A percentile compares a stretch with the other conserved stretches of the same genome.
Evolutionary conservation across 2,113 vertebrate genomes (phyloP).

Genomic region (Marmota monax): DNA sequence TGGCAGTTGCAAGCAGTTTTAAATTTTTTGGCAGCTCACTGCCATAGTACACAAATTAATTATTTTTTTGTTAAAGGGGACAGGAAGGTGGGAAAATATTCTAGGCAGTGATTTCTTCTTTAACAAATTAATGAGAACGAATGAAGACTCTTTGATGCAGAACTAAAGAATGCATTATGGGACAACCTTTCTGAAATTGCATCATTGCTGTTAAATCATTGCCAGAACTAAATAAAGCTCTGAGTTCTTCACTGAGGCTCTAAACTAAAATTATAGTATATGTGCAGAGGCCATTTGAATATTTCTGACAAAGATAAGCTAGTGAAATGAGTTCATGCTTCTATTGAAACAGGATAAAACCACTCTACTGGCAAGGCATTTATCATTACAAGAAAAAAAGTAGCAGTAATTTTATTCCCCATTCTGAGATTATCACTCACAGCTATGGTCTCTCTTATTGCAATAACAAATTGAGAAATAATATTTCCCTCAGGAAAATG

Average conservation of each 20-base stretch:
- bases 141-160: slow-evolving; percentile 1
- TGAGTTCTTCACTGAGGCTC: slow-evolving; percentile 27
- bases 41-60: background rate
- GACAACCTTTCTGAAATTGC: slow-evolving; percentile 21
- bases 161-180: background rate
- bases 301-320: slow-evolving; percentile 71
- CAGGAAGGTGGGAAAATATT: background rate
- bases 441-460: slow-evolving; percentile 66
- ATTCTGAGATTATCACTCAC: slow-evolving; percentile 77
- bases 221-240: slow-evolving; percentile 47
- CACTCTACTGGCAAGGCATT: slow-evolving; percentile 54
- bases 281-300: slow-evolving; percentile 53
- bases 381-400: slow-evolving; percentile 71
- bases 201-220: slow-evolving; percentile 34
- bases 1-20: background rate
- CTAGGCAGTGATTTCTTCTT: background rate
- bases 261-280: slow-evolving; percentile 55
- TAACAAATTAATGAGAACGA: slow-evolving; percentile 10
- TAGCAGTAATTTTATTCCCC: slow-evolving; percentile 77
- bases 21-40: background rate
- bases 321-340: slow-evolving; percentile 53
- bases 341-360: slow-evolving; percentile 66
- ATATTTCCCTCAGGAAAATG: slow-evolving; percentile 73
- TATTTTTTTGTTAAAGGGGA: background rate
- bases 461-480: slow-evolving; percentile 83